Evolutionary conservation across 2,113 vertebrate species (phyloP), one percentile per base, ranked within the genome.

Genomic region (Verasper variegatus): DNA sequence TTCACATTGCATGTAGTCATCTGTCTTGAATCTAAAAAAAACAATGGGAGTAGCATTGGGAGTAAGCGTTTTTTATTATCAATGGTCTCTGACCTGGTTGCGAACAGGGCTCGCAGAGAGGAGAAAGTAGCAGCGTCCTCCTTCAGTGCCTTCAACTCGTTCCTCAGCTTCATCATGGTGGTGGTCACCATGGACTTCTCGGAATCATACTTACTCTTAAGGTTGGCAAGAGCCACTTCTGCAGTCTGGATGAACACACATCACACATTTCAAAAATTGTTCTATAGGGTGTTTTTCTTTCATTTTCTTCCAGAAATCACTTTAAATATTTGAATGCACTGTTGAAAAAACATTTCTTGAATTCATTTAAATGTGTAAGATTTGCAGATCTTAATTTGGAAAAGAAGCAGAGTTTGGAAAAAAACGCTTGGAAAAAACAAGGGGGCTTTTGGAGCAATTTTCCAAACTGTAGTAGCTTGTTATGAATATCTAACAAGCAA

Each of bases 61-160:
- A 0, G 27, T 10, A 56, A 56, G 3, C 4, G 7, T 26, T 15
- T 7, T 18, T 13, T 20, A 5, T 51, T 21, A 21, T 21, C 3
- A 17, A 17, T 56, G 1, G 3, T 84, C 56, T 69, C 90, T 86
- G 88, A 99, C 98, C 98, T 97, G 88, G 97, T 98, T 72, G 98
- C 96, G 78, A 99, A 99, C 98, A 99, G 96, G 60, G 98, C 96
- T 87, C 98, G 94, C 68, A 99, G 93, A 74, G 98, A 99, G 68
- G 98, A 99, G 95, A 99, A 99, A 12, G 98, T 99, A 74, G 98
- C 98, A 0, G 98, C 97, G 20, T 99, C 98, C 91, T 99, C 98
- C 86, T 96, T 99, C 81, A 99, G 88, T 71, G 97, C 98, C 90
- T 99, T 99, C 42, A 99, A 91, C 82, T 99, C 98, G 2, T 99